A percentile compares a stretch with the other conserved stretches of the same genome.
Evolutionary conservation across 2,888 invertebrate species (phyloP).

Genomic region (Pandemis cinnamomeana): DNA sequence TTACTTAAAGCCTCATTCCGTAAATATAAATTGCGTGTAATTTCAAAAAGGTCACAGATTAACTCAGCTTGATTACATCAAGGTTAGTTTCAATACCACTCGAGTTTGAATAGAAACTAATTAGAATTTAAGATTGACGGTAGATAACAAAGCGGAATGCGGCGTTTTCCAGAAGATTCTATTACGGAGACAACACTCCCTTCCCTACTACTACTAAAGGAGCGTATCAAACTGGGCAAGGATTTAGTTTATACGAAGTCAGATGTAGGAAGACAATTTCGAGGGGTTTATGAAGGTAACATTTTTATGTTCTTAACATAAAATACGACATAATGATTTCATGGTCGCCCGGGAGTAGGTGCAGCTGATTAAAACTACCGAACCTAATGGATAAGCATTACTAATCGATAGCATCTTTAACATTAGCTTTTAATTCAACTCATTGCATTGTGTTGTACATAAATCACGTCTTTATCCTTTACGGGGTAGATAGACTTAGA

Average conservation of each 20-base stretch:
- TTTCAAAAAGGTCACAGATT: constrained; percentile 11
- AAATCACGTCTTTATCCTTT: too few relatives aligned
- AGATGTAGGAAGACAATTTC: background rate
- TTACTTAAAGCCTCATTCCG: constrained; percentile 3
- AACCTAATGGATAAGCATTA: too few relatives aligned
- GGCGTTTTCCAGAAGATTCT: constrained; percentile 10
- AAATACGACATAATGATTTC: too few relatives aligned
- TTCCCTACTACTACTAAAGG: background rate
- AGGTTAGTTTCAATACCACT: constrained; percentile 19
- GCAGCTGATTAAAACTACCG: too few relatives aligned
- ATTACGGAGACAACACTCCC: constrained; percentile 1
- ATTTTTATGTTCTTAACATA: too few relatives aligned
- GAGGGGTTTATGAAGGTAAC: background rate
- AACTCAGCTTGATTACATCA: constrained; percentile 7
- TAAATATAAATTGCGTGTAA: constrained; percentile 11
- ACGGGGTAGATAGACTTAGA: too few relatives aligned
- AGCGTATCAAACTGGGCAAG: background rate
- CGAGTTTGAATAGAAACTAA: constrained; percentile 30
- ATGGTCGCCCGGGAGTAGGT: too few relatives aligned
- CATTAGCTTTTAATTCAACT: too few relatives aligned
- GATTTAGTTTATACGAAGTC: background rate
- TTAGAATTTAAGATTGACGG: constrained; percentile 34
- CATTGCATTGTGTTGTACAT: too few relatives aligned
- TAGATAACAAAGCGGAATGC: constrained; percentile 10
- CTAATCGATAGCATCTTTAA: too few relatives aligned